Percentiles rank a stretch among this genome's conserved stretches.
These are phyloP conservation scores for Valencia hispanica DNA, from an alignment of 2,797 vertebrate species.

Conservation along the genomic window DNA sequence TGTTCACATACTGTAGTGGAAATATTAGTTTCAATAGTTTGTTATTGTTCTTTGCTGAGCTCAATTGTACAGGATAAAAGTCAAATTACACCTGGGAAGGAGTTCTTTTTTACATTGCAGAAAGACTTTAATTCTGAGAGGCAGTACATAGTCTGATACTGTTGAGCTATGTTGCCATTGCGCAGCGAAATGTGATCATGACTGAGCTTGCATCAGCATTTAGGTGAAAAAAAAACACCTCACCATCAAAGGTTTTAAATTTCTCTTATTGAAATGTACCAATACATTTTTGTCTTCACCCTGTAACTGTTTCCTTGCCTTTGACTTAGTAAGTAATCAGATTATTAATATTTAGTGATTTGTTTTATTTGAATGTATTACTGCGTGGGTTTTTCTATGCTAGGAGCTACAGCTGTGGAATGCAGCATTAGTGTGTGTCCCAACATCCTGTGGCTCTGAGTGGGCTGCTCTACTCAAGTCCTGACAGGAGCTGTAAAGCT, in stretches of 20 bases:
- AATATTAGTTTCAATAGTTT: not conserved
- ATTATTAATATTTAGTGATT: not conserved
- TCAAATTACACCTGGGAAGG: not conserved
- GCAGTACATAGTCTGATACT: not conserved
- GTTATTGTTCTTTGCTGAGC: not conserved
- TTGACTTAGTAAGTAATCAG: slow-evolving; percentile 3
- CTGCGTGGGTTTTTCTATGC: slow-evolving; percentile 5
- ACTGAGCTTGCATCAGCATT: not conserved
- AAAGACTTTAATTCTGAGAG: not conserved
- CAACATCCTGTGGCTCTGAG: slow-evolving; percentile 27
- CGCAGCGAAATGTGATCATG: not conserved
- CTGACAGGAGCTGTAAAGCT: slow-evolving; percentile 45
- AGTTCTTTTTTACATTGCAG: not conserved
- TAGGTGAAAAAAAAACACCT: not conserved
- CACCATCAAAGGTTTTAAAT: not conserved
- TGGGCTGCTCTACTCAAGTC: slow-evolving; percentile 52
- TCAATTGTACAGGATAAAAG: not conserved
- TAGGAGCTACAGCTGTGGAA: slow-evolving; percentile 47
- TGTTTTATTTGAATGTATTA: slow-evolving; percentile 30
- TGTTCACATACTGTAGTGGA: not conserved
- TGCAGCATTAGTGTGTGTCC: slow-evolving; percentile 39
- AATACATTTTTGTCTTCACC: not conserved
- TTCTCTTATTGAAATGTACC: not conserved
- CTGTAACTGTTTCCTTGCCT: not conserved
- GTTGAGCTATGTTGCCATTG: not conserved